Conservation (phyloP, 2,888 invertebrate species). For the Leptarthrus brevirostris region DNA sequence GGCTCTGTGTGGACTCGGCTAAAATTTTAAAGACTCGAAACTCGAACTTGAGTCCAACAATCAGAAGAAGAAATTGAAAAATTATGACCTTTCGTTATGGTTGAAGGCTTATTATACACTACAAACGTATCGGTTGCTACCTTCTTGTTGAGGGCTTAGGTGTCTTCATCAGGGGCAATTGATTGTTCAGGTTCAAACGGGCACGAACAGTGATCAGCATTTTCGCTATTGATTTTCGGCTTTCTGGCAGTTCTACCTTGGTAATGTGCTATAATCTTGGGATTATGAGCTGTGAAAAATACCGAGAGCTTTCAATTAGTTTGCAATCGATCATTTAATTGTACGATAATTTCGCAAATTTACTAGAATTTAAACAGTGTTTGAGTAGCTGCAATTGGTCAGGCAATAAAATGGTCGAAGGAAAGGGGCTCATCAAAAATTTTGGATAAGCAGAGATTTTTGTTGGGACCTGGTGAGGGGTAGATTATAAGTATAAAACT, state of each 20-base stretch:
- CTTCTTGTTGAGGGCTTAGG: conserved; percentile 40
- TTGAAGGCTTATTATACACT: conserved; percentile 37
- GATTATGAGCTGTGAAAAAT: conserved; percentile 13
- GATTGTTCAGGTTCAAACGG: conserved; percentile 37
- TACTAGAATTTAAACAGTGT: background rate
- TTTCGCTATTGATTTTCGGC: conserved; percentile 31
- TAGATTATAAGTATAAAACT: no score
- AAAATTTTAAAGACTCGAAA: background rate
- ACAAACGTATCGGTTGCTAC: conserved; percentile 29
- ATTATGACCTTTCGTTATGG: conserved; percentile 48
- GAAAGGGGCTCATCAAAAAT: no score
- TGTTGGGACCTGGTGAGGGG: no score
- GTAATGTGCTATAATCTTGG: background rate
- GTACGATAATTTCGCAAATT: background rate
- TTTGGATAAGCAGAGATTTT: no score
- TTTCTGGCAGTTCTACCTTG: background rate
- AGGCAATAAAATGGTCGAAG: no score
- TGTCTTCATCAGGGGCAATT: conserved; percentile 46
- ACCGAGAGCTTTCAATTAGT: background rate
- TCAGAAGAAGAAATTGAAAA: conserved; percentile 41
- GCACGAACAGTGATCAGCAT: conserved; percentile 34
- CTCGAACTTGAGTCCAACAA: conserved; percentile 11
- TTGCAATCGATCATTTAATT: conserved; percentile 9
- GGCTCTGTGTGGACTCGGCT: background rate
- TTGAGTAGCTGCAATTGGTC: no score